phyloP scores from a whole-genome alignment of 2,797 vertebrate genomes.

The Molossus molossus region DNA sequence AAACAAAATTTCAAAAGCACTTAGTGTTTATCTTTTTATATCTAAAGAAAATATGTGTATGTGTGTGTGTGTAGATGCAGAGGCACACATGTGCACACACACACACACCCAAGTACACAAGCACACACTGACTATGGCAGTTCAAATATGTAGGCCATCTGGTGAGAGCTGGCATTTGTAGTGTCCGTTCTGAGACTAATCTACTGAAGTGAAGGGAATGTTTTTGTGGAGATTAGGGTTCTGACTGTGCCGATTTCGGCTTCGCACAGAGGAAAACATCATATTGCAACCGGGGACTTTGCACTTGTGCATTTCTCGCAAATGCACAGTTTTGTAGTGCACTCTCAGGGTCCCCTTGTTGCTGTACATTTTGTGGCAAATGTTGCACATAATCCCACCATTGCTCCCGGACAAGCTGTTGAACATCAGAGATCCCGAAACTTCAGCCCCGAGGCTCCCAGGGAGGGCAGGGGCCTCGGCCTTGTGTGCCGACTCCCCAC shows the following conservation, averaged over 20 bases:
- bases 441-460: slow-evolving; percentile 89
- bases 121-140: slow-evolving; percentile 90
- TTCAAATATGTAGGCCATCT: slow-evolving; percentile 89
- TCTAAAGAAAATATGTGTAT: slow-evolving; percentile 86
- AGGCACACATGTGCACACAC: slow-evolving; percentile 77
- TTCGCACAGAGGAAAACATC: slow-evolving; percentile 99
- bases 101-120: slow-evolving; percentile 82
- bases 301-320: slow-evolving; percentile 99
- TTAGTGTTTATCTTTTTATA: slow-evolving; percentile 89
- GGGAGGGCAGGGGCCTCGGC: slow-evolving; percentile 89
- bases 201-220: slow-evolving; percentile 95
- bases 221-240: slow-evolving; percentile 99
- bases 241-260: slow-evolving; percentile 98
- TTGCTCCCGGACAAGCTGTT: slow-evolving; percentile 93
- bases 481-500: slow-evolving; percentile 94
- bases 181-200: slow-evolving; percentile 93
- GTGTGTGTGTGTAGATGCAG: slow-evolving; percentile 82
- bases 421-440: slow-evolving; percentile 93
- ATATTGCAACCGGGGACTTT: slow-evolving; percentile 99
- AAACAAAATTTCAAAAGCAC: slow-evolving; percentile 89
- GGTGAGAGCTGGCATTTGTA: slow-evolving; percentile 89
- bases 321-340: slow-evolving; percentile 99
- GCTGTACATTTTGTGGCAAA: slow-evolving; percentile 99
- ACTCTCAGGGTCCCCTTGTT: slow-evolving; percentile 99
- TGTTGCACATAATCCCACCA: slow-evolving; percentile 97